phyloP scores from a whole-genome alignment of 2,113 vertebrate species.

The Anhinga rufa region DNA sequence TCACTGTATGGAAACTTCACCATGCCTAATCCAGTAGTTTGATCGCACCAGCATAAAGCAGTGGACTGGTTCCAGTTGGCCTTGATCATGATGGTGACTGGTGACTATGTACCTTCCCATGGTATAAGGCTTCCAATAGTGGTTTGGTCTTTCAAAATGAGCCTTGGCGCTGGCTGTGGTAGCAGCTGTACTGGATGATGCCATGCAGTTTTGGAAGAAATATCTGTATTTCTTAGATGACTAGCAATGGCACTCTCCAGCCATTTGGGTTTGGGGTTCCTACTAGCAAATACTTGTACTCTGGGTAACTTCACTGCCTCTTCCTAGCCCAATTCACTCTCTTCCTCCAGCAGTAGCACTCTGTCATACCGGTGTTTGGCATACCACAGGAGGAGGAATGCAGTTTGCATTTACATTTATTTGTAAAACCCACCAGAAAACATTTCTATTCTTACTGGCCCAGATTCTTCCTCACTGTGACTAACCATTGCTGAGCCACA shows the following conservation, averaged over 20 bases:
- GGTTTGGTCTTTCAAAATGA: background rate
- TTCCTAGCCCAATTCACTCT: background rate
- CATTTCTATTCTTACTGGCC: conserved; percentile 40
- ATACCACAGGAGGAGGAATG: background rate
- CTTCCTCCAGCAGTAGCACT: background rate
- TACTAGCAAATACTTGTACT: background rate
- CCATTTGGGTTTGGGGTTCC: background rate
- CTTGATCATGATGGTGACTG: background rate
- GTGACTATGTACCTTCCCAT: background rate
- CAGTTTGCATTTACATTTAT: conserved; percentile 7
- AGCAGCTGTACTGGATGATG: background rate
- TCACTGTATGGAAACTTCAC: background rate
- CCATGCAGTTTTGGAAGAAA: background rate
- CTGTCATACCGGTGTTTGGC: background rate
- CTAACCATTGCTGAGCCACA: background rate
- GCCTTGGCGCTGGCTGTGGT: background rate
- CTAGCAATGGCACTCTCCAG: background rate
- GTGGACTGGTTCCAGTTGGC: background rate
- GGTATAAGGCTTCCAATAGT: background rate
- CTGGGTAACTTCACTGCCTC: background rate
- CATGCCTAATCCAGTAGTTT: background rate
- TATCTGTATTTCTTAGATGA: background rate
- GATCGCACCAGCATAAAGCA: background rate
- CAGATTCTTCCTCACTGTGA: conserved; percentile 3
- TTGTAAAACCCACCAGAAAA: conserved; percentile 13